Evolutionary conservation across 1,140 invertebrate species (phyloP).

Genomic region (Heliconius eleuchia): DNA sequence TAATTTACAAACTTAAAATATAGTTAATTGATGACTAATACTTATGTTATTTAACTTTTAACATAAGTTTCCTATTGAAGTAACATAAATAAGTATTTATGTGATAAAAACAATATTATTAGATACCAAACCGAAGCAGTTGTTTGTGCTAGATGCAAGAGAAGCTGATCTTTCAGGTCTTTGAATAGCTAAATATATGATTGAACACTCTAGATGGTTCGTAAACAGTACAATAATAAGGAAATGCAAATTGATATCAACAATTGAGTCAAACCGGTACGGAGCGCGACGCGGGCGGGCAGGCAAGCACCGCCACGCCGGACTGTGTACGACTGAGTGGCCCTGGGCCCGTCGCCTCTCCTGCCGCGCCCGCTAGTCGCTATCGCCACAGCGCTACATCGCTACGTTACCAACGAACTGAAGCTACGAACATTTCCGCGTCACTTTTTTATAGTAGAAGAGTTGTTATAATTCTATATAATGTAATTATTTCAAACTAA

Average conservation of each 20-base stretch:
- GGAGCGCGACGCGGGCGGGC: not conserved
- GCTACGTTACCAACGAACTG: not conserved
- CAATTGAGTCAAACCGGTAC: slow-evolving; percentile 3
- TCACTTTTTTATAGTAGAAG: not conserved
- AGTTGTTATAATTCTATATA: not conserved
- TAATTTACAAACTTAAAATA: not conserved
- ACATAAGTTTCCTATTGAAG: not conserved
- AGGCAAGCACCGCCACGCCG: slow-evolving; percentile 1
- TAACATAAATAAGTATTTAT: not conserved
- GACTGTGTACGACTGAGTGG: not conserved
- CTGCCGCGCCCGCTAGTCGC: not conserved
- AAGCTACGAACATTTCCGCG: not conserved
- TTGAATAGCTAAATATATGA: not conserved
- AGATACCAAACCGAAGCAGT: not conserved
- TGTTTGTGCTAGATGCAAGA: not conserved
- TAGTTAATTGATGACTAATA: too few species aligned
- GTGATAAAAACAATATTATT: not conserved
- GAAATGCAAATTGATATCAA: slow-evolving; percentile 10
- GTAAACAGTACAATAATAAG: not conserved
- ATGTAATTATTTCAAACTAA: too few species aligned
- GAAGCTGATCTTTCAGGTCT: not conserved
- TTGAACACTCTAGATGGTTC: not conserved
- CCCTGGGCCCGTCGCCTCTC: slow-evolving; percentile 4
- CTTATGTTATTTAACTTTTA: not conserved
- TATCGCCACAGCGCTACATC: not conserved